phyloP scores from a whole-genome alignment of 2,797 vertebrate species.

The Myotis vivesi region DNA sequence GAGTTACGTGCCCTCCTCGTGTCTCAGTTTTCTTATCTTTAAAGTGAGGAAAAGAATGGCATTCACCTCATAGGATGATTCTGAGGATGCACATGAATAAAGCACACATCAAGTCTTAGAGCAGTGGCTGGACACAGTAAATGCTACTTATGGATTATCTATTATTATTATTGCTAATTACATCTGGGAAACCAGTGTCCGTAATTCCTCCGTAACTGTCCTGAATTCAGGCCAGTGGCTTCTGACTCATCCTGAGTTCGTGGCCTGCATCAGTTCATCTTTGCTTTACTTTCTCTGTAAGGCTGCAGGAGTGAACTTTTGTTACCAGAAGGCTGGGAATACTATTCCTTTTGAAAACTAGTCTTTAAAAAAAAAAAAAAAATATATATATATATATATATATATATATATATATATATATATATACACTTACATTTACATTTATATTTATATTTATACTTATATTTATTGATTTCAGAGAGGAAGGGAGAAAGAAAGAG shows the following conservation, averaged over 20 bases:
- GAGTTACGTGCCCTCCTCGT: background rate
- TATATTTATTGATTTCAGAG: too few relatives aligned
- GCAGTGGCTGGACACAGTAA: background rate
- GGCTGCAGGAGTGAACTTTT: background rate
- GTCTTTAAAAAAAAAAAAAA: background rate
- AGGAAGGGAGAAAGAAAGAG: too few relatives aligned
- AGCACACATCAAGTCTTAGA: background rate
- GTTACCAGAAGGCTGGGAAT: background rate
- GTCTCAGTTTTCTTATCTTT: background rate
- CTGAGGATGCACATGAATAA: background rate
- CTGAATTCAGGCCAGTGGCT: background rate
- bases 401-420: too few relatives aligned
- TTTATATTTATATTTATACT: too few relatives aligned
- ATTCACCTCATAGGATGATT: background rate
- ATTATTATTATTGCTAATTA: background rate
- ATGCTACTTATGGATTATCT: background rate
- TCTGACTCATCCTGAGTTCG: background rate
- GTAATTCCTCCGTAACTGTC: background rate
- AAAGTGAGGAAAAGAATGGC: background rate
- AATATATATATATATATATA: too few relatives aligned
- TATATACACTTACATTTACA: too few relatives aligned
- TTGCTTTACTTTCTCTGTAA: background rate
- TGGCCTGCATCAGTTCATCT: background rate
- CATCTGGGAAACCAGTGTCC: background rate
- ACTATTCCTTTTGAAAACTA: background rate